Evolutionary conservation across 2,113 vertebrate species (phyloP).

Genomic region (Erpornis zantholeuca): DNA sequence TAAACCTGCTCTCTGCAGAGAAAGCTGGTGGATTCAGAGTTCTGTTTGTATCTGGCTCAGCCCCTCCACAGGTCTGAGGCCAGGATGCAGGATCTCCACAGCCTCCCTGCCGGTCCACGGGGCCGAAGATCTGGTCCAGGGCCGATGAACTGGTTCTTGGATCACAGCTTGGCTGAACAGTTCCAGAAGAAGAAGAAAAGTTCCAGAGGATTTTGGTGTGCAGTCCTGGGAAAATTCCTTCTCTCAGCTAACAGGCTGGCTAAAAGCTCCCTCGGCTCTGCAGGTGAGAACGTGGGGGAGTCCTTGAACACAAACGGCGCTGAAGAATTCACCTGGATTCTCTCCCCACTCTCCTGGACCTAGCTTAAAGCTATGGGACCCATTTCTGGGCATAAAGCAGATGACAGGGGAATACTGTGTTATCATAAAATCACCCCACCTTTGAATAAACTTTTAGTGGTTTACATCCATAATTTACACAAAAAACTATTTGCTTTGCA

Average conservation of each 20-base stretch:
- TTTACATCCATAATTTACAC: neutral
- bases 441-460: neutral
- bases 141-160: neutral
- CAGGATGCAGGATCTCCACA: fast-evolving
- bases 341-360: neutral
- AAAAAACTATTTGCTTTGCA: neutral
- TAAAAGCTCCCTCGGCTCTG: neutral
- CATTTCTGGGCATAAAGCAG: neutral
- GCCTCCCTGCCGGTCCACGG: neutral
- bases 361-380: neutral
- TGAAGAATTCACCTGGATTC: neutral
- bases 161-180: neutral
- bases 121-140: too few species aligned
- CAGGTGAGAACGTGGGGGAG: fast-evolving
- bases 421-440: neutral
- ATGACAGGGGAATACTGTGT: neutral
- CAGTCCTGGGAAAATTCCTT: neutral
- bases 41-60: neutral
- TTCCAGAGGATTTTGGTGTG: neutral
- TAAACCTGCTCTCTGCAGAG: neutral
- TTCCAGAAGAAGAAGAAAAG: neutral
- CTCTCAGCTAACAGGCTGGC: neutral
- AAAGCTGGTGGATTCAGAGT: neutral
- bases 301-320: neutral
- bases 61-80: neutral